Percentiles rank a stretch among this genome's conserved stretches.
Evolutionary conservation across 2,113 vertebrate genomes (phyloP).

Genomic region (Chloroceryle aenea): DNA sequence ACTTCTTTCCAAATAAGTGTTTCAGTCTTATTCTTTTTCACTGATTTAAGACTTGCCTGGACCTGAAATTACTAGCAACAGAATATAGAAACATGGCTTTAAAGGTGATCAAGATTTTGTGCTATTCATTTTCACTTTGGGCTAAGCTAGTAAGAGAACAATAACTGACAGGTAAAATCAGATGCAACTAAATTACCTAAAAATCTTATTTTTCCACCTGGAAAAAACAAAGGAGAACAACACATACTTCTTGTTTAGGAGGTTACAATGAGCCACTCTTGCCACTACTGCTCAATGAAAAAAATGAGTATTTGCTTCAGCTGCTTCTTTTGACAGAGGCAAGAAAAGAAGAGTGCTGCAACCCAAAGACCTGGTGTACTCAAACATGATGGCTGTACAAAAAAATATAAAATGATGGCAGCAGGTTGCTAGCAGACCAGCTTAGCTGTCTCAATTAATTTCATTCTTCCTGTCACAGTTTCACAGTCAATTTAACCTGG

Average conservation of each 20-base stretch:
- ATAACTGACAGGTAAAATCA: neutral
- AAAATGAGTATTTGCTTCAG: neutral
- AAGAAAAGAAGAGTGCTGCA: neutral
- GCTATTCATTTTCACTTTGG: neutral
- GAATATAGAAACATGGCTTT: neutral
- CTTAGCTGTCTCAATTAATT: neutral
- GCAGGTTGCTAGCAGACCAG: neutral
- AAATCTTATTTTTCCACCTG: neutral
- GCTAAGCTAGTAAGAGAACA: neutral
- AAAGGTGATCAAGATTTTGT: neutral
- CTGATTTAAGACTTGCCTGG: neutral
- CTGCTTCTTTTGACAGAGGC: neutral
- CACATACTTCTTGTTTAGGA: neutral
- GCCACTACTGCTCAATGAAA: neutral
- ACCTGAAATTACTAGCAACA: neutral
- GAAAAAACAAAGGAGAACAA: neutral
- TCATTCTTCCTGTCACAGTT: neutral
- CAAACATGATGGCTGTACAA: neutral
- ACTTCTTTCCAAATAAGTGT: neutral
- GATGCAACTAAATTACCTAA: neutral
- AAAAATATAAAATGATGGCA: neutral
- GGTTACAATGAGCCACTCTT: neutral
- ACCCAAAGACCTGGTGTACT: neutral
- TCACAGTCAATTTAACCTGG: neutral
- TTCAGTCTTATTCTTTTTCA: neutral